phyloP scores from a whole-genome alignment of 2,113 vertebrate genomes.

The Dissostichus mawsoni region DNA sequence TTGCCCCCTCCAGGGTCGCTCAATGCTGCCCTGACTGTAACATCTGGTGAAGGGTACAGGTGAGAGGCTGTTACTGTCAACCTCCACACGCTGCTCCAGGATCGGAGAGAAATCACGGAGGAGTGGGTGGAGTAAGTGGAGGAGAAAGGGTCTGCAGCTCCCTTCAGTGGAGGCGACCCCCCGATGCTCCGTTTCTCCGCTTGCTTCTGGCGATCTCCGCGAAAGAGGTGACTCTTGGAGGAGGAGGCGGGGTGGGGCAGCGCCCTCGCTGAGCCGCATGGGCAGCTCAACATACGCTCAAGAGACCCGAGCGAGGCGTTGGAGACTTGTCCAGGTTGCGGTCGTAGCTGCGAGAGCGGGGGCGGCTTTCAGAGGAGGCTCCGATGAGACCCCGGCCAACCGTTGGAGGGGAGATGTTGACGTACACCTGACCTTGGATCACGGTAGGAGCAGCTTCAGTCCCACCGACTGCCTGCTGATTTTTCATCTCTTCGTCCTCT shows the following conservation, averaged over 20 bases:
- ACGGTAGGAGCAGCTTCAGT: slow-evolving; percentile 46
- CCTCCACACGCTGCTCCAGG: slow-evolving; percentile 74
- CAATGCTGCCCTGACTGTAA: slow-evolving; percentile 83
- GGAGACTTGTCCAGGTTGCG: slow-evolving; percentile 91
- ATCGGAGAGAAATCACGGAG: slow-evolving; percentile 89
- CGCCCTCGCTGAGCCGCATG: slow-evolving; percentile 90
- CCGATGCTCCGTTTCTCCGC: slow-evolving; percentile 77
- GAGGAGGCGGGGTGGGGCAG: slow-evolving; percentile 67
- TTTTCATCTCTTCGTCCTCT: slow-evolving; percentile 22
- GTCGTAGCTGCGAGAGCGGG: slow-evolving; percentile 95
- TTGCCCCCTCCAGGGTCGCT: slow-evolving; percentile 58
- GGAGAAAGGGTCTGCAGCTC: slow-evolving; percentile 79
- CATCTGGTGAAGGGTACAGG: slow-evolving; percentile 81
- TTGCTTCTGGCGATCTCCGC: slow-evolving; percentile 94
- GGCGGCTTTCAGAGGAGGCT: slow-evolving; percentile 73
- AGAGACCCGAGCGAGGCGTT: slow-evolving; percentile 87
- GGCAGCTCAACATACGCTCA: slow-evolving; percentile 97
- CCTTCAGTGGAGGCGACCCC: slow-evolving; percentile 81
- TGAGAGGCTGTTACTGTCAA: slow-evolving; percentile 76
- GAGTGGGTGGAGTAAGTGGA: slow-evolving; percentile 80
- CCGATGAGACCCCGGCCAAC: slow-evolving; percentile 31
- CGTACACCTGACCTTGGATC: slow-evolving; percentile 93
- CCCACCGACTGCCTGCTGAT: not conserved
- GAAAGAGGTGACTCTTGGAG: slow-evolving; percentile 93
- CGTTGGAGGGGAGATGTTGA: slow-evolving; percentile 90